A percentile compares a stretch with the other conserved stretches of the same genome.
These are phyloP conservation scores for Aricia artaxerxes DNA, from an alignment of 2,888 invertebrate species.

Conservation along the genomic window DNA sequence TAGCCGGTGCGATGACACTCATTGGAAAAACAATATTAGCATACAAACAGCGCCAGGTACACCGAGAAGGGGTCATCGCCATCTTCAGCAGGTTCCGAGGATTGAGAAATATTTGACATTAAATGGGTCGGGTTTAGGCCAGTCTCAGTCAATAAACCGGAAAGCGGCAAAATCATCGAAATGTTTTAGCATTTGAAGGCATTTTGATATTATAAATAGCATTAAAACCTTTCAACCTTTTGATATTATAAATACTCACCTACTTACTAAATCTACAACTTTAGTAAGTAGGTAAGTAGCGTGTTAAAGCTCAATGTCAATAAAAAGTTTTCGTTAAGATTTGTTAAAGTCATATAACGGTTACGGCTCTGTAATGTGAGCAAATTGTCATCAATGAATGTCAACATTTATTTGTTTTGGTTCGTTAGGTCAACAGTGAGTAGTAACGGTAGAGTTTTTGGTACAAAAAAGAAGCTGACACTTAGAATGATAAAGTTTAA, in stretches of 20 bases:
- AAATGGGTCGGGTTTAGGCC: constrained; percentile 4
- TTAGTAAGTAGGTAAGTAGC: constrained; percentile 1
- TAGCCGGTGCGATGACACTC: constrained; percentile 66
- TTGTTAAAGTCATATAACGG: constrained; percentile 14
- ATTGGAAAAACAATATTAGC: constrained; percentile 67
- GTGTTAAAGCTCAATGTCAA: constrained; percentile 2
- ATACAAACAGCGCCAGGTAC: constrained; percentile 74
- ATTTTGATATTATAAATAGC: neutral
- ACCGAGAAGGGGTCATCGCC: constrained; percentile 69
- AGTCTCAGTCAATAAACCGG: constrained; percentile 14
- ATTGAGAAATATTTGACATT: constrained; percentile 26
- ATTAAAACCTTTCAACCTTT: neutral
- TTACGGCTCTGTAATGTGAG: neutral
- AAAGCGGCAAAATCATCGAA: neutral
- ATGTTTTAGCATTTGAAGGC: neutral
- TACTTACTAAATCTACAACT: neutral
- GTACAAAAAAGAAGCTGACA: neutral
- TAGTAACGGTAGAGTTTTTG: constrained; percentile 2
- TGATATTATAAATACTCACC: too few relatives aligned
- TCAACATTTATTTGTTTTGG: constrained; percentile 17
- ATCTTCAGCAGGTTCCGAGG: constrained; percentile 59
- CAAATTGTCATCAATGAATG: constrained; percentile 15
- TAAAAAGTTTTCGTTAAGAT: constrained; percentile 1
- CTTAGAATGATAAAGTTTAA: neutral
- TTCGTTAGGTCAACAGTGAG: constrained; percentile 1